These are phyloP conservation scores for Phasianus colchicus DNA, from an alignment of 2,113 vertebrate genomes.

Conservation along the genomic window DNA sequence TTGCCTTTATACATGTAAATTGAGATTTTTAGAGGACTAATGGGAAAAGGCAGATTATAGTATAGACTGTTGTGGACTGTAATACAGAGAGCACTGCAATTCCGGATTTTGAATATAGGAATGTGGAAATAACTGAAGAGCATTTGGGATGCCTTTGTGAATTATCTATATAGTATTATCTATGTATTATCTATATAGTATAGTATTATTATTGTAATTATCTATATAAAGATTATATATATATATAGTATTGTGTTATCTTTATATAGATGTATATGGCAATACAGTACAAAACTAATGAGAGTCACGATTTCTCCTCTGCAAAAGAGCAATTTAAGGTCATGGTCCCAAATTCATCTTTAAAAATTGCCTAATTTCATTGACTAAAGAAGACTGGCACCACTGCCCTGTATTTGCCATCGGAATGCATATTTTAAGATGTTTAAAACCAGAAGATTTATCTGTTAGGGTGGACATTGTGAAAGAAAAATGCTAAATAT, in stretches of 20 bases:
- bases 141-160: constrained; percentile 4
- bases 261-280: background rate
- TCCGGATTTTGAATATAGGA: background rate
- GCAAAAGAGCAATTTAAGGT: background rate
- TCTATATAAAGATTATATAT: no score
- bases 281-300: background rate
- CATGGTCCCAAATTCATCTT: background rate
- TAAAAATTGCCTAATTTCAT: background rate
- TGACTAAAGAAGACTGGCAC: background rate
- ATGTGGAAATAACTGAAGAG: background rate
- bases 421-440: background rate
- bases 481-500: background rate
- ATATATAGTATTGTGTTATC: background rate
- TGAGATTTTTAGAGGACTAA: background rate
- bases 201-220: no score
- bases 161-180: background rate
- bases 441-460: background rate
- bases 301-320: background rate
- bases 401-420: background rate
- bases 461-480: background rate
- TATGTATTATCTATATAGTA: background rate
- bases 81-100: background rate
- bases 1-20: background rate
- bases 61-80: background rate
- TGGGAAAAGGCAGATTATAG: background rate